Conservation (phyloP, 2,888 invertebrate species). For the Campopleginae sp. region DNA sequence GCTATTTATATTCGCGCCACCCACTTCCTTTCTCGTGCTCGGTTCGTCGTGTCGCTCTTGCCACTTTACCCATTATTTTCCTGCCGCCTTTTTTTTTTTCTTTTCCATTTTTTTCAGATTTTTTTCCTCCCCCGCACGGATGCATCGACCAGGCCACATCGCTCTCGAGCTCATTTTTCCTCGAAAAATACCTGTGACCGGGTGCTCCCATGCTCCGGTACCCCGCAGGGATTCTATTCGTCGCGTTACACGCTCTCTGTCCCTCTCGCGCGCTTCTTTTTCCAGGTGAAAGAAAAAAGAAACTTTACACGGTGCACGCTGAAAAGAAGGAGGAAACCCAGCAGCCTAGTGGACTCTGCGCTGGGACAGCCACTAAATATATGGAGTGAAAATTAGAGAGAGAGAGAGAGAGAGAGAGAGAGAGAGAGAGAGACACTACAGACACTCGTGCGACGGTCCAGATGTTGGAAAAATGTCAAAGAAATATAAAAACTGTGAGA, state of each 20-base stretch:
- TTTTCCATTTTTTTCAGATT: slow-evolving; percentile 63
- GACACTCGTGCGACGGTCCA: slow-evolving; percentile 12
- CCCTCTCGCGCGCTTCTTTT: slow-evolving; percentile 8
- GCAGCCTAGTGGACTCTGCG: background rate
- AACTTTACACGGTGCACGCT: slow-evolving; percentile 11
- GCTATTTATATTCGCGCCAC: slow-evolving; percentile 67
- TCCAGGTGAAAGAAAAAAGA: slow-evolving; percentile 55
- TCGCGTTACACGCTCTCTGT: slow-evolving; percentile 29
- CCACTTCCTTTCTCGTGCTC: slow-evolving; percentile 52
- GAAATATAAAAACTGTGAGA: slow-evolving; percentile 13
- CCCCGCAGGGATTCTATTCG: slow-evolving; percentile 60
- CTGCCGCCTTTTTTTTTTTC: too few relatives aligned
- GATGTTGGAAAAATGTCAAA: slow-evolving; percentile 49
- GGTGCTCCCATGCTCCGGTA: slow-evolving; percentile 46
- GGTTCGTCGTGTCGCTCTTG: slow-evolving; percentile 12
- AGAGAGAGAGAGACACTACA: slow-evolving; percentile 25
- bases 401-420: slow-evolving; percentile 35
- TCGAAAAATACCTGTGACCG: slow-evolving; percentile 52
- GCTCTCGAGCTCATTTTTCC: slow-evolving; percentile 56
- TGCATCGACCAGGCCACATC: slow-evolving; percentile 49
- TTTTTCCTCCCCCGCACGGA: slow-evolving; percentile 34
- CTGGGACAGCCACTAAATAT: background rate
- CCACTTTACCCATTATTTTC: background rate
- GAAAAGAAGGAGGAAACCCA: slow-evolving; percentile 36
- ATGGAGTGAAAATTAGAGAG: slow-evolving; percentile 37